Base-by-base conservation (phyloP, 2,797 vertebrate species). In the Sylvilagus floridanus region DNA sequence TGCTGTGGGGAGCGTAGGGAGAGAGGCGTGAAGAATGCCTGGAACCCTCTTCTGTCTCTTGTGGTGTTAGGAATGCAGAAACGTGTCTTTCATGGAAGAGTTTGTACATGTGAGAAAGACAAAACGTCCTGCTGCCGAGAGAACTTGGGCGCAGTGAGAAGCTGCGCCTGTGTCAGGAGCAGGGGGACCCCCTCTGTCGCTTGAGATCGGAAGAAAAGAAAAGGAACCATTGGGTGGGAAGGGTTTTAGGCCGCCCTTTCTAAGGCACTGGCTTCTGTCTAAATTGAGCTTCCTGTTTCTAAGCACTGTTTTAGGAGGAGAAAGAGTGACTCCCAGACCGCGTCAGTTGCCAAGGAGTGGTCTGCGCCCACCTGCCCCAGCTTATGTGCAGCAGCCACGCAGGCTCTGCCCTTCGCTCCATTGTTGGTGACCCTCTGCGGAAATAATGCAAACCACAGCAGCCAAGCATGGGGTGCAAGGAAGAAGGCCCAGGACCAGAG, bases 91-190 rank as follows among this genome's bases (percentile, higher is more conserved):
- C 91, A 92, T 95, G 93, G 95, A 91, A 95, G 97, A 88, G 91
- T 98, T 95, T 96, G 94, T 96, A 97, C 97, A 97, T 96, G 95
- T 95, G 96, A 93, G 93, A 96, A 95, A 95, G 90, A 90, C 75
- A 52, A 92, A 95, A 84, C 93, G 16, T 76, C 83, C 69, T 26
- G 50, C 77, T 82, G 37, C 77, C 77, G 89, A 35, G 95, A 86
- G 84, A 85, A 57, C 90, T 72, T 50, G 68, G 82, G 32, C 63
- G 83, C 72, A 11, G 50, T 57, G 68, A 30, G 22, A 81, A 75
- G 21, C 42, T 1, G 81, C 3, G 0, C 42, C 7, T n/a, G 9
- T 7, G 1, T 63, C 1, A 24, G 66, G 68, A 50, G 35, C 12
- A 0, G 7, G 5, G 60, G 30, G 22, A 42, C 37, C 37, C 52